Conservation (phyloP, 1,140 invertebrate species). For the Monomorium pharaonis region DNA sequence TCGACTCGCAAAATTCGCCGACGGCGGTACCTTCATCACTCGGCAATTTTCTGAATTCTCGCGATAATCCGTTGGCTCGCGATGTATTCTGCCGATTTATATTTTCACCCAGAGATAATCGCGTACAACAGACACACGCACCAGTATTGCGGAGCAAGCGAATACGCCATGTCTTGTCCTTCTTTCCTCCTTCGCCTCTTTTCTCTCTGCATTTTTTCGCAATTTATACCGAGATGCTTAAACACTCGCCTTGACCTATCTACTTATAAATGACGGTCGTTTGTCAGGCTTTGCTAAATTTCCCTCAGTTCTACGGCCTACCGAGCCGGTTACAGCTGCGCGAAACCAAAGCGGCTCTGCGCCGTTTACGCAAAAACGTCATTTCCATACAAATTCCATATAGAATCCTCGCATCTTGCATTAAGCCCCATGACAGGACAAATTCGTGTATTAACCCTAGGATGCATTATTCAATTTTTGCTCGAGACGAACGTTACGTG, state of each 20-base stretch:
- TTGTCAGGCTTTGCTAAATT: constrained; percentile 57
- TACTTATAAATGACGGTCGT: constrained; percentile 62
- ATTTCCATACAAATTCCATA: constrained; percentile 54
- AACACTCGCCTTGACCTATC: constrained; percentile 70
- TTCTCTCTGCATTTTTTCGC: constrained; percentile 20
- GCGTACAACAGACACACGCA: not conserved
- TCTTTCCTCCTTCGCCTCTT: not conserved
- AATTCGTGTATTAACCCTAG: constrained; percentile 18
- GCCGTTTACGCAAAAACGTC: constrained; percentile 46
- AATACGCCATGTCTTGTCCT: constrained; percentile 26
- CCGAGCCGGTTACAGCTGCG: constrained; percentile 26
- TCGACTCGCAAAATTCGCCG: constrained; percentile 51
- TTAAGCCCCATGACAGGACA: constrained; percentile 58
- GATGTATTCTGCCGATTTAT: constrained; percentile 54
- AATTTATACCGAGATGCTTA: constrained; percentile 60
- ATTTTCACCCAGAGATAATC: constrained; percentile 49
- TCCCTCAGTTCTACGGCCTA: constrained; percentile 21
- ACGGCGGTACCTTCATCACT: constrained; percentile 55
- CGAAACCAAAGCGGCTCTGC: constrained; percentile 12
- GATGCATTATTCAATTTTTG: constrained; percentile 45
- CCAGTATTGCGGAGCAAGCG: constrained; percentile 50
- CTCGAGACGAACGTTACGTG: not conserved
- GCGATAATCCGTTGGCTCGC: constrained; percentile 25
- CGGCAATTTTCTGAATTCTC: constrained; percentile 53
- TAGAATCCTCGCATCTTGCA: constrained; percentile 29